These are phyloP conservation scores for Pectinophora gossypiella DNA, from an alignment of 1,140 invertebrate species.

Conservation along the genomic window DNA sequence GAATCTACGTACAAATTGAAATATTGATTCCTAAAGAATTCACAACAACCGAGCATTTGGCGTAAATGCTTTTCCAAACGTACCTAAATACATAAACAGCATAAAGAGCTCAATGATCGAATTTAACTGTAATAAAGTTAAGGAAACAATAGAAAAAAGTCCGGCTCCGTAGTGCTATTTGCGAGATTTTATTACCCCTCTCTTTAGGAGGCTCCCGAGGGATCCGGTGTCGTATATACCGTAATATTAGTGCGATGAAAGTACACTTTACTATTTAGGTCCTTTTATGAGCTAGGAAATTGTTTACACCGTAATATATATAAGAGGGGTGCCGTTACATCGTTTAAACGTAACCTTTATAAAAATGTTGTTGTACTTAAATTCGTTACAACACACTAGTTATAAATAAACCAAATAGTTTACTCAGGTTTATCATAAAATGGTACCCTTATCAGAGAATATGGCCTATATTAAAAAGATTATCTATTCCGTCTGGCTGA, in stretches of 20 bases:
- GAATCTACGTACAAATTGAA: too few relatives aligned
- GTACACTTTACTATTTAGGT: slow-evolving; percentile 1
- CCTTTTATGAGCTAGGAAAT: not conserved
- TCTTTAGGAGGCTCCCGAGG: not conserved
- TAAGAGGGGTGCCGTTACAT: too few relatives aligned
- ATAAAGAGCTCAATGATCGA: not conserved
- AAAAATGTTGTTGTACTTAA: too few relatives aligned
- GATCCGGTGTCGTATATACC: not conserved
- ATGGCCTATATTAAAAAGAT: too few relatives aligned
- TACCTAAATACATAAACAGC: too few relatives aligned
- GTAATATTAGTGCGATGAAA: not conserved
- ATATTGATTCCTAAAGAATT: too few relatives aligned
- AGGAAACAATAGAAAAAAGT: slow-evolving; percentile 1
- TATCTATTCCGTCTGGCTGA: not conserved
- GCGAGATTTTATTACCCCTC: slow-evolving; percentile 1
- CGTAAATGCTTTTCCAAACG: not conserved
- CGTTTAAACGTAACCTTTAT: too few relatives aligned
- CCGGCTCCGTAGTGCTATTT: not conserved
- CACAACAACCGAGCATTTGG: not conserved
- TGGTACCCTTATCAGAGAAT: too few relatives aligned
- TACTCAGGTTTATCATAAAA: too few relatives aligned
- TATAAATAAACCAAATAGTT: too few relatives aligned
- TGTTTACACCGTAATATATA: not conserved
- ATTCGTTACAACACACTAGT: too few relatives aligned
- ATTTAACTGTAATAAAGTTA: slow-evolving; percentile 4